Evolutionary conservation across 2,113 vertebrate genomes (phyloP), one percentile per base, ranked within the genome.

Genomic region (Gobius niger): DNA sequence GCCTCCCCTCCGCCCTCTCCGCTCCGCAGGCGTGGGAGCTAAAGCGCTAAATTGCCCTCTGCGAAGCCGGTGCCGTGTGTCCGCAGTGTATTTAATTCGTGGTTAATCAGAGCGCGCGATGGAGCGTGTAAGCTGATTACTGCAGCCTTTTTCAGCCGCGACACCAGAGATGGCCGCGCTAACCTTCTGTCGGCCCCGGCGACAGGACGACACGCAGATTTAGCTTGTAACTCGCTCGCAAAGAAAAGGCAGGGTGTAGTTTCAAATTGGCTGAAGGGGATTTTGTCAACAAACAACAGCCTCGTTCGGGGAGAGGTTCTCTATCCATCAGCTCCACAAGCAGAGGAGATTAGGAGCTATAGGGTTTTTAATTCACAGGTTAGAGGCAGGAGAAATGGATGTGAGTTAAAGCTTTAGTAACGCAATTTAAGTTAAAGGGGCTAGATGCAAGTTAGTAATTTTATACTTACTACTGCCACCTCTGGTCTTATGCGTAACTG

Each of bases 41-140:
- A 86, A 88, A 89, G 83, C 56, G 70, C 82, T 88, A 89, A 92
- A 90, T 90, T 86, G 82, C 86, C 71, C 82, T 91, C 83, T 87
- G 65, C 83, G 89, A 83, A 91, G 68, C 88, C 85, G 47, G 60
- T 73, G 78, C 75, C 16, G 65, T 4, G 44, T 54, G 77, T 49
- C 73, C 72, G 54, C 67, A 53, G 78, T 81, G 88, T 86, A 88
- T 86, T 82, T 83, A 90, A 90, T 89, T 91, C 82, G 82, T 79
- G 80, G 84, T 87, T 88, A 89, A 91, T 91, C 87, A 86, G 84
- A 47, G 59, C 52, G 70, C 62, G 83, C 56, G 70, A 77, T 73
- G 78, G 87, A 59, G 88, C 73, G 46, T 84, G 44, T 82, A 83
- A 91, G 84, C 71, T 80, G 85, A 90, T 91, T 89, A 89, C 71